Evolutionary conservation across 2,797 vertebrate species (phyloP), one percentile per base, ranked within the genome.

Genomic region (Gadopsis bispinosus): DNA sequence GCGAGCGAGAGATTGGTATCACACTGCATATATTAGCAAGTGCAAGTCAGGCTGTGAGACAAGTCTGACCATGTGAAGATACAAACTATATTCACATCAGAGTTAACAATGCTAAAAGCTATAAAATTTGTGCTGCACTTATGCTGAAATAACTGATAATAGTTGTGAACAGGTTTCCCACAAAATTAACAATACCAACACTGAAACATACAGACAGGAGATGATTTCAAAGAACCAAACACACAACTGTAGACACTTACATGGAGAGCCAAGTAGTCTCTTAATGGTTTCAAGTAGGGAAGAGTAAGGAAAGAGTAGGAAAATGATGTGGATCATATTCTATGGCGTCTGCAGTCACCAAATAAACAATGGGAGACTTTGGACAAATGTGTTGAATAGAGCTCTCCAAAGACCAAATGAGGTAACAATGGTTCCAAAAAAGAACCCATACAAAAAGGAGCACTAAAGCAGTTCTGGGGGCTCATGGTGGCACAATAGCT

Each of bases 21-120:
- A 35, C 74, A 63, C 69, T 75, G 73, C 63, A 83, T 75, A 50
- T 17, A 53, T 84, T 80, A 87, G 69, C 81, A 39, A 80, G 55
- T 72, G 69, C 71, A 67, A 77, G 63, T 81, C 65, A 55, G 73
- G 37, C 62, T 59, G 29, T 14, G 78, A 35, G 66, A 51, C 63
- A 8, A 60, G 26, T 33, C 60, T 70, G 87, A 87, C 65, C 83
- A 88, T 83, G 66, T 43, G 33, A 67, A 54, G 45, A 81, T 68
- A 17, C 16, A 60, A 39, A 81, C 41, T 50, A 51, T 26, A 71
- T 76, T 35, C 67, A 75, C 20, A 48, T 58, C 48, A 43, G 13
- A 7, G 20, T 8, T 39, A 54, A 60, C 10, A 6, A 33, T 17
- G n/a, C 37, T 58, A 33, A 55, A 31, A 33, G 8, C n/a, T 17